Percentiles rank a stretch among this genome's conserved stretches.
These are phyloP conservation scores for Sphecodes monilicornis DNA, from an alignment of 2,888 invertebrate species.

Conservation along the genomic window DNA sequence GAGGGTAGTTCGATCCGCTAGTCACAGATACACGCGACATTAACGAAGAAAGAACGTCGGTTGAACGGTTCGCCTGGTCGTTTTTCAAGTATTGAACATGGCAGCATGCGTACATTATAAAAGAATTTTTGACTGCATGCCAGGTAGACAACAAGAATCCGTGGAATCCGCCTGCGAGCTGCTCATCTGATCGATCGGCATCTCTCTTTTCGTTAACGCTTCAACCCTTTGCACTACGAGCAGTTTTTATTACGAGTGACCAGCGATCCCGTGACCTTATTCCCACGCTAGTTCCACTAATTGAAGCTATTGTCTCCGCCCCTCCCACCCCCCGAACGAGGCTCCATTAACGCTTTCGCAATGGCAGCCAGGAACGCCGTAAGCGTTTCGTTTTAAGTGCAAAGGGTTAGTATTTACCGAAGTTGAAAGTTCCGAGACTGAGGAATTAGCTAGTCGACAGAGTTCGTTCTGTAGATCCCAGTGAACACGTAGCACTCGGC, in stretches of 20 bases:
- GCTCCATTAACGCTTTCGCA: not conserved
- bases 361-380: not conserved
- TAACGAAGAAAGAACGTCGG: slow-evolving; percentile 11
- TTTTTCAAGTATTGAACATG: slow-evolving; percentile 36
- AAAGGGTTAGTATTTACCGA: slow-evolving; percentile 5
- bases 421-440: not conserved
- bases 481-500: not conserved
- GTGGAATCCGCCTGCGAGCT: slow-evolving; percentile 12
- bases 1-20: slow-evolving; percentile 4
- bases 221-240: slow-evolving; percentile 15
- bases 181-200: not conserved
- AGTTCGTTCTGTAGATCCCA: slow-evolving; percentile 2
- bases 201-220: not conserved
- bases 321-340: not conserved
- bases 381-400: not conserved
- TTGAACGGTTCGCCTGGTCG: slow-evolving; percentile 52
- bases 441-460: not conserved
- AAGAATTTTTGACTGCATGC: slow-evolving; percentile 51
- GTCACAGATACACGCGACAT: not conserved
- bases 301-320: not conserved
- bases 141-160: slow-evolving; percentile 38
- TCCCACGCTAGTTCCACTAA: not conserved
- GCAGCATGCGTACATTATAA: slow-evolving; percentile 49
- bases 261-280: not conserved
- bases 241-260: not conserved